Percentiles rank a stretch among this genome's conserved stretches.
phyloP scores from a whole-genome alignment of 2,113 vertebrate species.

The Cyrtonyx montezumae region DNA sequence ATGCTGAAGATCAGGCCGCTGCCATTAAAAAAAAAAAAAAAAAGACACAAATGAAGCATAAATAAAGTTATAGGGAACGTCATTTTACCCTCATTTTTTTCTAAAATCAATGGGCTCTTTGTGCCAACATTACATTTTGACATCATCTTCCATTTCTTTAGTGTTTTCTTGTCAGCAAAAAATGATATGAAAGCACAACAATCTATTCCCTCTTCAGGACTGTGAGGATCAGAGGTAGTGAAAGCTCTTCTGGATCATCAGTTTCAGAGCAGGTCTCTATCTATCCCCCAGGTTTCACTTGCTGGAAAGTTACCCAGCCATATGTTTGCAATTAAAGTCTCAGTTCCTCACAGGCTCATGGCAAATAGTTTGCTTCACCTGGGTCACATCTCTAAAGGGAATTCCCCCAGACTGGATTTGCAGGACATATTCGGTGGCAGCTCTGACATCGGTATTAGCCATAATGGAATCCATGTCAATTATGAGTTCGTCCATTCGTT shows the following conservation, averaged over 20 bases:
- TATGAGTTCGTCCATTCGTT: constrained; percentile 68
- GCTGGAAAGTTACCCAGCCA: constrained; percentile 63
- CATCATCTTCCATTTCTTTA: neutral
- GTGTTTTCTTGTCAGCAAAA: neutral
- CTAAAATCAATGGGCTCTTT: neutral
- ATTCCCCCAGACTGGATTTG: constrained; percentile 58
- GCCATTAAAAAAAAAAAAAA: neutral
- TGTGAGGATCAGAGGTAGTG: neutral
- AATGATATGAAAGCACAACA: neutral
- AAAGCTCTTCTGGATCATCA: constrained; percentile 35
- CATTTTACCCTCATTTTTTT: neutral
- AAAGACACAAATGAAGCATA: neutral
- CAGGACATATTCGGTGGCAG: constrained; percentile 54
- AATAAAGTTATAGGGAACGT: neutral
- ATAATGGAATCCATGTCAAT: constrained; percentile 73
- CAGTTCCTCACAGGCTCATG: constrained; percentile 49
- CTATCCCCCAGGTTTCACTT: constrained; percentile 45
- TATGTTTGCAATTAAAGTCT: constrained; percentile 68
- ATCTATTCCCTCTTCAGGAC: neutral
- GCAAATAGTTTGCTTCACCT: constrained; percentile 67
- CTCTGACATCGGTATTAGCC: constrained; percentile 68
- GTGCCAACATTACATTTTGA: neutral
- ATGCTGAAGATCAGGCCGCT: neutral
- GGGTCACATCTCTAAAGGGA: constrained; percentile 65
- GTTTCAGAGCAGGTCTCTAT: constrained; percentile 36